phyloP scores from a whole-genome alignment of 2,113 vertebrate species.

The Nyctibius bracteatus region DNA sequence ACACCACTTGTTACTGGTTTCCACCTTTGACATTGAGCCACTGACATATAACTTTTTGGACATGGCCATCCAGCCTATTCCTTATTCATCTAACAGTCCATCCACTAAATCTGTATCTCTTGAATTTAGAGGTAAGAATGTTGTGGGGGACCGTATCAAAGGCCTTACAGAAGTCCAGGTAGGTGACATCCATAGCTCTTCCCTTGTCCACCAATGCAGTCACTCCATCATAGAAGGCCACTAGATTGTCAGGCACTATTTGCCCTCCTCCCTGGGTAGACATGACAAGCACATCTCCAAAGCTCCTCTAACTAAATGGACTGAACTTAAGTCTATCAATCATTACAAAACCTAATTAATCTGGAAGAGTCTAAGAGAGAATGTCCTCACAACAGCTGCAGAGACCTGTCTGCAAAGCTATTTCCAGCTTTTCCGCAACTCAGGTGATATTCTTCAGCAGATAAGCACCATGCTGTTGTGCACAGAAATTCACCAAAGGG shows the following conservation, averaged over 20 bases:
- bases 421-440: neutral
- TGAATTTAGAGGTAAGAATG: neutral
- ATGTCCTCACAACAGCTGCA: neutral
- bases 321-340: neutral
- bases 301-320: neutral
- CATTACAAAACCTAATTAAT: neutral
- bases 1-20: neutral
- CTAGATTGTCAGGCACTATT: neutral
- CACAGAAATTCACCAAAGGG: neutral
- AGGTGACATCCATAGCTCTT: neutral
- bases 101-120: accelerated
- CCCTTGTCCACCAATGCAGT: neutral
- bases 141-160: neutral
- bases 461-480: neutral
- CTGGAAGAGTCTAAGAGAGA: neutral
- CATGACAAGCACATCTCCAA: neutral
- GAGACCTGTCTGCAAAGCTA: neutral
- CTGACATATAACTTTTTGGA: neutral
- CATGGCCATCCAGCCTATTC: neutral
- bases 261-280: neutral
- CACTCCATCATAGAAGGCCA: neutral
- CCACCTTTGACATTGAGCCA: neutral
- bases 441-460: neutral
- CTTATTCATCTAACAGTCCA: neutral
- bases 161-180: neutral